Evolutionary conservation across 2,888 invertebrate species (phyloP), one percentile per base, ranked within the genome.

Genomic region (Rhingia rostrata): DNA sequence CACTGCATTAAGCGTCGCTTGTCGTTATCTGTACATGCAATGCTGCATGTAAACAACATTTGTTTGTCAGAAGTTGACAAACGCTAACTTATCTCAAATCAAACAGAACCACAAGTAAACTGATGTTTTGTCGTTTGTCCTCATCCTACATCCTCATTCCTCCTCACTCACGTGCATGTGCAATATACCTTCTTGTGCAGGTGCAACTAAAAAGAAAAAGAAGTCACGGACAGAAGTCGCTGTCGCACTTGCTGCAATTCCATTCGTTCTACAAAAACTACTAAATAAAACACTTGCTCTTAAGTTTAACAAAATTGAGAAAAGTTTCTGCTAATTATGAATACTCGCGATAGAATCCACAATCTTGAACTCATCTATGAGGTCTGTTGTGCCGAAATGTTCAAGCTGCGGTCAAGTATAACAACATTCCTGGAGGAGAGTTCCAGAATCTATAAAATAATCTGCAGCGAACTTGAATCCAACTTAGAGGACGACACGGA

Each of bases 371-470:
- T 79, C 5, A 84, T 84, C 61, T 80, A 79, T 53, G 70, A 84
- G 35, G 84, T 84, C 7, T 84, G 74, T 60, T 69, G 84, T 64
- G 69, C 70, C n/a, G 84, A 84, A 43, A 84, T 84, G 84, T 60
- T 41, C n/a, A 80, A 84, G 51, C 66, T 84, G 10, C 69, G 70
- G 33, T 49, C 79, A 10, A 79, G 49, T 60, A 70, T 84, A 60
- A 75, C 74, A 80, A 32, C 74, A 56, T 84, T 84, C 70, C 33
- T 84, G 47, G 70, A 84, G 0, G 84, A 84, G 14, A 72, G 70
- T 61, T 74, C 69, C 7, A 83, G 64, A 51, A 73, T 63, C 47
- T 64, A 73, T n/a, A 56, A 83, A 58, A 4, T 61, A 0, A 49
- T 84, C 30, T 80, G 80, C 4, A 47, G 33, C 3, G 64, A 80